Evolutionary conservation across 2,888 invertebrate species (phyloP).

Genomic region (Cephus sareptanus): DNA sequence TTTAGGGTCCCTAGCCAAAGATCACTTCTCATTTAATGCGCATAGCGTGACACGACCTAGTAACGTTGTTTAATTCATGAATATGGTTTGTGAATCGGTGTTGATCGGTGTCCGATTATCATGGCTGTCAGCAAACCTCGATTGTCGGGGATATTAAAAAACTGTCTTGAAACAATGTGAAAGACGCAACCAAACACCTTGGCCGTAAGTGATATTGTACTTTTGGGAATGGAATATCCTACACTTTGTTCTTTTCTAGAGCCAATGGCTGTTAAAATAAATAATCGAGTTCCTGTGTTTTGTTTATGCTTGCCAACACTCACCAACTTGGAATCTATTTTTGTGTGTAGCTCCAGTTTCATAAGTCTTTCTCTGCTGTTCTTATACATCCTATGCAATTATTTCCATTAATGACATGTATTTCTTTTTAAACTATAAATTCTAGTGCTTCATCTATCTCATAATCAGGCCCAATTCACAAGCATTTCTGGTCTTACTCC

Average conservation of each 20-base stretch:
- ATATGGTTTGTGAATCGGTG: background rate
- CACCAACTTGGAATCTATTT: background rate
- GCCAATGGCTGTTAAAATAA: background rate
- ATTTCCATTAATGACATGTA: background rate
- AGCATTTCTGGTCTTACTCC: background rate
- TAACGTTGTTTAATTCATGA: background rate
- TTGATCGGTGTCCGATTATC: slow-evolving; percentile 5
- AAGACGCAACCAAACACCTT: background rate
- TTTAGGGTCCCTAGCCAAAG: too few relatives aligned
- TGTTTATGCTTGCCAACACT: slow-evolving; percentile 1
- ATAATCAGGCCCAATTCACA: background rate
- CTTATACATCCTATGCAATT: background rate
- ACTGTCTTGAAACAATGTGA: slow-evolving; percentile 29
- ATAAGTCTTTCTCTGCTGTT: background rate
- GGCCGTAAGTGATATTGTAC: slow-evolving; percentile 9
- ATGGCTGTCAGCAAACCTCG: slow-evolving; percentile 17
- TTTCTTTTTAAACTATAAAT: slow-evolving; percentile 3
- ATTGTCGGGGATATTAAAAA: slow-evolving; percentile 14
- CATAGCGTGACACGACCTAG: background rate
- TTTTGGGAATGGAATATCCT: background rate
- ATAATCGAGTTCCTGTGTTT: slow-evolving; percentile 1
- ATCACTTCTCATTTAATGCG: too few relatives aligned
- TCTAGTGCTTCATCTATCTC: background rate
- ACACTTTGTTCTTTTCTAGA: background rate
- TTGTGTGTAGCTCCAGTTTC: background rate